Percentiles rank a stretch among this genome's conserved stretches.
Conservation (phyloP, 2,888 invertebrate species). For the Drosophila stalkeri region DNA sequence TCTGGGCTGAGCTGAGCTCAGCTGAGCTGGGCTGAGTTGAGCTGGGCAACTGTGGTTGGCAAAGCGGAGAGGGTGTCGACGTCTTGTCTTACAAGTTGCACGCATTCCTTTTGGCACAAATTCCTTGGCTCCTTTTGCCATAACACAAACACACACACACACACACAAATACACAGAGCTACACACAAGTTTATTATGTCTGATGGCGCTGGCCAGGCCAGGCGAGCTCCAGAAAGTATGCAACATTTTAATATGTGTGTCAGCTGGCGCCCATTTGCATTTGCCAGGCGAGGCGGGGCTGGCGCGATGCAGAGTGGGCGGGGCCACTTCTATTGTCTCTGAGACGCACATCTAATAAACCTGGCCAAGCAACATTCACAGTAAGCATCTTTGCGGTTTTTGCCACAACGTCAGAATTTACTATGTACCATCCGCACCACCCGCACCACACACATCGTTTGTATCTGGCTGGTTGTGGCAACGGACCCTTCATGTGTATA, state of each 20-base stretch:
- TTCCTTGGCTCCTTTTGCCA: conserved; percentile 47
- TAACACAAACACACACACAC: conserved; percentile 16
- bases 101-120: conserved; percentile 68
- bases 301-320: neutral
- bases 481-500: conserved; percentile 59
- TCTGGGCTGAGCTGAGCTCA: conserved; percentile 28
- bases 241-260: conserved; percentile 81
- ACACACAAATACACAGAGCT: neutral
- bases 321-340: conserved; percentile 44
- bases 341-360: conserved; percentile 59
- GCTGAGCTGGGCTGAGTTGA: neutral
- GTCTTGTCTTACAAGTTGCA: conserved; percentile 69
- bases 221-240: conserved; percentile 57
- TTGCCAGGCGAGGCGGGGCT: neutral
- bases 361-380: conserved; percentile 49
- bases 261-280: conserved; percentile 64
- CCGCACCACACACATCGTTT: conserved; percentile 2
- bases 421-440: conserved; percentile 9
- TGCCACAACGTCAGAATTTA: conserved; percentile 53
- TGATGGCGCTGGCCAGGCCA: conserved; percentile 39
- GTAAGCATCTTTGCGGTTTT: conserved; percentile 65
- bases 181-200: conserved; percentile 72
- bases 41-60: conserved; percentile 9
- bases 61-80: conserved; percentile 29
- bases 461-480: conserved; percentile 27